Base-by-base conservation (phyloP, 1,140 invertebrate species). In the Chironomus tepperi region DNA sequence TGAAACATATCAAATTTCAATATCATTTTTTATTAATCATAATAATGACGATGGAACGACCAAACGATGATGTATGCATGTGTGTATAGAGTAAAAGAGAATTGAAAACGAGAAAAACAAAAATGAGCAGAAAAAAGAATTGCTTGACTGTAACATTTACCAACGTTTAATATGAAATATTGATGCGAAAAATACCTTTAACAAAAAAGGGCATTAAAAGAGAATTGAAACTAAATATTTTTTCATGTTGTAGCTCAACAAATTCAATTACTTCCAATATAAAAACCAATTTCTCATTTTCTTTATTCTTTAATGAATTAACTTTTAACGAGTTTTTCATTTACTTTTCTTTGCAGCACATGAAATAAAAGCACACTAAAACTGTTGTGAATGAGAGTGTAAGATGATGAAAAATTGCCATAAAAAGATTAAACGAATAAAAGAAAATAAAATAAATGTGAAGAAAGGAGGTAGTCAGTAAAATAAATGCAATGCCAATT, bases 1-100 rank as follows among this genome's bases (percentile, higher is more conserved):
- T 70, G 65, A 70, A 70, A 70, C 16, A 70, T 70, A 70, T 70
- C 65, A 70, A 19, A 70, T 70, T 70, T 70, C 65, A 70, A 70
- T 70, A 19, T 70, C 19, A 19, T 70, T 70, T 70, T 70, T 70
- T 70, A 19, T 70, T 70, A 73, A 73, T 73, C 70, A 34, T 73
- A 42, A 73, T 73, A 21, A 73, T 73, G 21, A 34, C 9, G n/a
- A n/a, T 7, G n/a, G n/a, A 18, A 67, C 19, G 7, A 18, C n/a
- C 57, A 15, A 15, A 15, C 16, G 12, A 64, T 7, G 16, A 64
- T 15, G 12, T 64, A 67, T 19, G 7, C 19, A n/a, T 18, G n/a
- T 67, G n/a, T 67, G n/a, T 18, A 67, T 18, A 19, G 21, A 73
- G 67, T 5, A 34, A 34, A 34, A 1, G 18, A 72, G 67, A 72